Base-by-base conservation (phyloP, 2,797 vertebrate genomes). In the Enteromius viviparus region DNA sequence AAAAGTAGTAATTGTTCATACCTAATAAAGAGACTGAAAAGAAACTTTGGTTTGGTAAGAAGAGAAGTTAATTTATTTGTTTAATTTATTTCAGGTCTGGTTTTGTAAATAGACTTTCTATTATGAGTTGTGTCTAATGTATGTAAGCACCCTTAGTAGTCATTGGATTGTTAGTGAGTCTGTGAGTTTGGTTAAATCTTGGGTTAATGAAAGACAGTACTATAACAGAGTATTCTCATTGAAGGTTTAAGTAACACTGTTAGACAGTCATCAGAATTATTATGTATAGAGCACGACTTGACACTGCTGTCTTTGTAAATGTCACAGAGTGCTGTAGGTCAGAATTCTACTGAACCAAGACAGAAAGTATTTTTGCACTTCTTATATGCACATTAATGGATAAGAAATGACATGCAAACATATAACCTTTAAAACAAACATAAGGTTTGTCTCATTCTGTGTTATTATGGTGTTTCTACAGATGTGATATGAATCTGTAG, bases 151-250 rank as follows among this genome's bases (percentile, higher is more conserved):
- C 8, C 32, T 3, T 45, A 23, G 15, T 23, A 60, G n/a, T 29
- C 37, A 45, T 79, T 70, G n/a, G 58, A 34, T 12, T 32, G 10
- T 76, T 42, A 55, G 55, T 72, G 4, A 53, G 34, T 79, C 37
- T 51, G 49, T 66, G 29, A 19, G 37, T 74, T 70, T 68, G 40
- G 83, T 77, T 72, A 65, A 42, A 70, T 60, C 15, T 42, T 72
- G 26, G 78, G 49, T n/a, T 51, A 53, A 29, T 29, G 47, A 53
- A 68, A 79, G 65, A 23, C 75, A 45, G 29, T 51, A 17, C 14
- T 53, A 26, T 23, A 53, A 80, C 37, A 32, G 17, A 26, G 19
- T 40, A 29, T 19, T 71, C 34, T 26, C 9, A 26, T 32, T 80
- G 8, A 42, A 65, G 6, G 15, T 45, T 70, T 34, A 29, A 23